Conservation (phyloP, 2,113 vertebrate species). For the Odocoileus virginianus region DNA sequence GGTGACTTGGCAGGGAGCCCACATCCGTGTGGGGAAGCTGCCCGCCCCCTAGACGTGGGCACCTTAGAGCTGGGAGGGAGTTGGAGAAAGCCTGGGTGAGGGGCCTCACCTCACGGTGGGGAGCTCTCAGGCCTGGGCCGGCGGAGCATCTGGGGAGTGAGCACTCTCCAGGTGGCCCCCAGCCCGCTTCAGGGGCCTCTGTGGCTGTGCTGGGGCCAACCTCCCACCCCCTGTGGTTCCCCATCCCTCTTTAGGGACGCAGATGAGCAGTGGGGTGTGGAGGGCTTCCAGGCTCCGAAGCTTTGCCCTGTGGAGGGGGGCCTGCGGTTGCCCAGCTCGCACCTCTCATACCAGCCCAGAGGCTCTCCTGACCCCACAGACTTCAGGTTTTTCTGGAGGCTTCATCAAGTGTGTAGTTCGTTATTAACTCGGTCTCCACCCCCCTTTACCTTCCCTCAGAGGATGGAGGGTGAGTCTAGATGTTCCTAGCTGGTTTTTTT, state of each 20-base stretch:
- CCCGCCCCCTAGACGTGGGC: neutral
- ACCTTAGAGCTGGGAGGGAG: neutral
- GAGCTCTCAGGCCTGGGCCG: neutral
- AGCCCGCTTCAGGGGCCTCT: neutral
- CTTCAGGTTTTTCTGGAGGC: neutral
- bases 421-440: neutral
- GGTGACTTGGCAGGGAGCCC: neutral
- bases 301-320: neutral
- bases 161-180: neutral
- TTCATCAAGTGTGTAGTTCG: fast-evolving
- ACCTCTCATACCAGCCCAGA: neutral
- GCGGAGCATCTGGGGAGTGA: neutral
- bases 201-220: neutral
- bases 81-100: neutral
- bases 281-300: neutral
- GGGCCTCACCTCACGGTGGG: neutral
- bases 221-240: neutral
- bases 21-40: neutral
- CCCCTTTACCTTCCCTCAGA: neutral
- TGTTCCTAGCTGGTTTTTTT: fast-evolving
- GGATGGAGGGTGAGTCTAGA: neutral
- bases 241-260: neutral
- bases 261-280: neutral
- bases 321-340: neutral
- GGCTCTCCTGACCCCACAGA: neutral